Evolutionary conservation across 2,113 vertebrate species (phyloP), one percentile per base, ranked within the genome.

Genomic region (Muscicapa adusta): DNA sequence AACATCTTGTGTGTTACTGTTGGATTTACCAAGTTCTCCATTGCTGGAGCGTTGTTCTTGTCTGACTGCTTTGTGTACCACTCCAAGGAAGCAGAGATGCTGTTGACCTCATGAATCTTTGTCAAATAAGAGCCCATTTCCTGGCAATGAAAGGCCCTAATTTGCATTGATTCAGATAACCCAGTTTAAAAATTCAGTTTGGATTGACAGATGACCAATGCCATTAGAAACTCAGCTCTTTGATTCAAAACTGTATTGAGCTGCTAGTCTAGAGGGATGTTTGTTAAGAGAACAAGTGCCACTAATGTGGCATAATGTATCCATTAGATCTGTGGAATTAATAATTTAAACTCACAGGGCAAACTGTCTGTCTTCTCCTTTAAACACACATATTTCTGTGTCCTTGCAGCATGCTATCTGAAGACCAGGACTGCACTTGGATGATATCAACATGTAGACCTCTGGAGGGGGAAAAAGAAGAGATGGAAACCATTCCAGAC

Each of bases 241-340:
- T 94, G 83, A 89, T 83, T 93, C 90, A 78, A 73, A 94, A 89
- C 86, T 42, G 12, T 91, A 95, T 94, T 63, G 92, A 96, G 73
- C 95, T 68, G 63, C 94, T 96, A 94, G 94, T 92, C 86, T 90
- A 51, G 62, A 73, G 94, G 62, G 88, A 86, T 84, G 78, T 95
- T 94, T 95, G 93, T 95, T 96, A 94, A 95, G 85, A 94, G 90
- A 92, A 84, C 88, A 91, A 96, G 71, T 65, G 45, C 91, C 62
- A 93, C 91, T 96, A 96, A 97, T 94, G 81, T 91, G 77, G 90
- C 14, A 65, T 97, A 96, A 96, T 93, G 88, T 91, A 96, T 94
- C 95, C 95, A 96, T 97, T 96, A 96, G 91, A 79, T 73, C 65
- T 89, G 66, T 54, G 65, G 47, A 88, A 97, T 97, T 90, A 97